Base-by-base conservation (phyloP, 1,140 invertebrate species). In the Drosophila equinoxialis region DNA sequence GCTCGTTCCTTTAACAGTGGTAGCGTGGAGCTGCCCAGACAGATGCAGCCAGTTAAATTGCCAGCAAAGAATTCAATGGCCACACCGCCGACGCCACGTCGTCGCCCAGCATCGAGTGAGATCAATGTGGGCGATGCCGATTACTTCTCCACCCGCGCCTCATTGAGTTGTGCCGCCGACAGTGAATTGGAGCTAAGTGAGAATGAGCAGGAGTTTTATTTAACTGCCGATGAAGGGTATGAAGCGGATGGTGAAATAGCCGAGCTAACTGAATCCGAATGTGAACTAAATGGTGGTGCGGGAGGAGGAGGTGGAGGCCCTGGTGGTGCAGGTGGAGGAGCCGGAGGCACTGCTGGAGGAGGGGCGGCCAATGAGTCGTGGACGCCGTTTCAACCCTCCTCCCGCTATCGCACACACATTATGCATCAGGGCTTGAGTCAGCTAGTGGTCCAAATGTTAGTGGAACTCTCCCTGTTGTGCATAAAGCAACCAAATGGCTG, bases 241-340 rank as follows among this genome's bases (percentile, higher is more conserved):
- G 91, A 92, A 60, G 91, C 90, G 23, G 91, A 92, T 69, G 91
- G 83, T 41, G 91, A 92, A 58, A 86, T 91, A 14, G 79, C 79
- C 0, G 86, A 91, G 3, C 45, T 90, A 0, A 91, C 81, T 10
- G 91, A 91, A 30, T 79, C 81, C 23, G 90, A 91, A 30, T 76
- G 76, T 20, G 79, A 90, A 1, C 58, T 81, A 0, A 81, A 86
- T 54, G 77, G 74, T 7, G 72, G 76, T 1, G 45, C 35, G 11
- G 51, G 17, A 20, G 48, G 20, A 7, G 61, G 26, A 23, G 20
- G 20, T 1, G 39, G 39, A 13, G 42, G n/a, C 42, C 11, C 37
- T 39, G n/a, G 41, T 51, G 45, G 45, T 8, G 17, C 13, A 8
- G 14, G 45, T 11, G 37, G 37, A 39, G 37, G 37, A 39, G 10